Percentiles rank a stretch among this genome's conserved stretches.
These are phyloP conservation scores for Oreochromis grahami DNA, from an alignment of 2,797 vertebrate genomes.

Conservation along the genomic window DNA sequence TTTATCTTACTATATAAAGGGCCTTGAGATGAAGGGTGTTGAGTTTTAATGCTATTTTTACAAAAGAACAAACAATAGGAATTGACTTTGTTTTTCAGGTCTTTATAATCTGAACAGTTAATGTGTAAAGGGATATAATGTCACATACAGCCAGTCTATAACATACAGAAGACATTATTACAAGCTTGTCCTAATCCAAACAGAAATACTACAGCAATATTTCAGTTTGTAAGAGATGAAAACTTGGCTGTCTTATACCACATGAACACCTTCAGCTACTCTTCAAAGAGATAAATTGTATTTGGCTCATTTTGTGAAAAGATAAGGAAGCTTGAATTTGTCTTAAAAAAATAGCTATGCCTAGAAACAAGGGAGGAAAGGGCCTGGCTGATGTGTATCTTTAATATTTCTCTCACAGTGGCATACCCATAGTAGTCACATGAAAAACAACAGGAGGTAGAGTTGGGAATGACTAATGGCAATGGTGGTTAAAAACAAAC, in stretches of 20 bases:
- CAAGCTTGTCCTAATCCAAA: neutral
- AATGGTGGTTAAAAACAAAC: conserved; percentile 14
- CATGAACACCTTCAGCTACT: conserved; percentile 15
- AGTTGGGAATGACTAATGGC: conserved; percentile 11
- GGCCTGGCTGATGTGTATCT: conserved; percentile 8
- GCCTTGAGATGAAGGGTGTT: neutral
- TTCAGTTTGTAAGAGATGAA: neutral
- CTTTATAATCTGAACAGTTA: neutral
- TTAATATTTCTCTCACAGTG: conserved; percentile 19
- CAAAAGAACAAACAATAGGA: neutral
- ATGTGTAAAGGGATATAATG: neutral
- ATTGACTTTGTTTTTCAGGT: neutral
- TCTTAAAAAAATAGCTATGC: conserved; percentile 25
- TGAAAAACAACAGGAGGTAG: conserved; percentile 9
- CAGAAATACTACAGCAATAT: neutral
- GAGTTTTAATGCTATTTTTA: neutral
- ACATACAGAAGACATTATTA: neutral
- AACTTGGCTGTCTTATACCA: neutral
- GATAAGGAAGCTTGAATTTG: conserved; percentile 26
- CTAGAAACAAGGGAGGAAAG: neutral
- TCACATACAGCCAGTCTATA: neutral
- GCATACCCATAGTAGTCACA: conserved; percentile 4
- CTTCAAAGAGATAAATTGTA: conserved; percentile 21
- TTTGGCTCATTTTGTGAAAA: neutral
- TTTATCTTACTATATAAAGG: neutral